Percentiles rank a stretch among this genome's conserved stretches.
Evolutionary conservation across 2,113 vertebrate genomes (phyloP).

Genomic region (Acrocephalus kingi): DNA sequence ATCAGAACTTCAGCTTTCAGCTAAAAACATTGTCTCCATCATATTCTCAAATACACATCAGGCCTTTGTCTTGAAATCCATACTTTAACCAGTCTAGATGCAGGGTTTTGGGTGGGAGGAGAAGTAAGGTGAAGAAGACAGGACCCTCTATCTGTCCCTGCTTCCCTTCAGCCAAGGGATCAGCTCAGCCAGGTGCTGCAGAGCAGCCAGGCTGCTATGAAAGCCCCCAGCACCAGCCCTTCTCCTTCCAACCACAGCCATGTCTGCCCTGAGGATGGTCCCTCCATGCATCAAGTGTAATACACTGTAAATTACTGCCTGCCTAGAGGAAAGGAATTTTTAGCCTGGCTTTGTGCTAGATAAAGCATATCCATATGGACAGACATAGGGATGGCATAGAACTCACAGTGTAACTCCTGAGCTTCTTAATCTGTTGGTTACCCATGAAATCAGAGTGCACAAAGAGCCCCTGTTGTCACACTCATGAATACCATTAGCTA

Average conservation of each 20-base stretch:
- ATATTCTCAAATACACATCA: background rate
- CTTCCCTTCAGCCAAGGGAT: background rate
- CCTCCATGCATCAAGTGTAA: background rate
- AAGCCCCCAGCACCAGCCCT: background rate
- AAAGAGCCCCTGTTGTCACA: background rate
- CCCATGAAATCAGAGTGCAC: background rate
- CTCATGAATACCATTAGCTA: background rate
- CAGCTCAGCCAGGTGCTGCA: background rate
- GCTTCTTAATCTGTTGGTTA: background rate
- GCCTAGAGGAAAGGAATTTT: background rate
- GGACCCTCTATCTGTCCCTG: background rate
- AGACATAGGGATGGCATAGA: background rate
- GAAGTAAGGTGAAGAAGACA: background rate
- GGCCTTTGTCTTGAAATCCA: background rate
- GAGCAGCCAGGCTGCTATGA: background rate
- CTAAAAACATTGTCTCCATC: background rate
- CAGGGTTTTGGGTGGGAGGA: background rate
- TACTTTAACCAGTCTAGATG: background rate
- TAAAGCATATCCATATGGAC: background rate
- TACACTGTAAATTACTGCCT: background rate
- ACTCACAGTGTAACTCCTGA: background rate
- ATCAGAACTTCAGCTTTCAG: background rate
- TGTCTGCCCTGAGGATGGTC: rapidly evolving
- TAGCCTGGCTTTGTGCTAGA: background rate
- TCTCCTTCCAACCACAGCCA: background rate